Evolutionary conservation across 2,113 vertebrate species (phyloP).

Genomic region (Rhabdomys dilectus): DNA sequence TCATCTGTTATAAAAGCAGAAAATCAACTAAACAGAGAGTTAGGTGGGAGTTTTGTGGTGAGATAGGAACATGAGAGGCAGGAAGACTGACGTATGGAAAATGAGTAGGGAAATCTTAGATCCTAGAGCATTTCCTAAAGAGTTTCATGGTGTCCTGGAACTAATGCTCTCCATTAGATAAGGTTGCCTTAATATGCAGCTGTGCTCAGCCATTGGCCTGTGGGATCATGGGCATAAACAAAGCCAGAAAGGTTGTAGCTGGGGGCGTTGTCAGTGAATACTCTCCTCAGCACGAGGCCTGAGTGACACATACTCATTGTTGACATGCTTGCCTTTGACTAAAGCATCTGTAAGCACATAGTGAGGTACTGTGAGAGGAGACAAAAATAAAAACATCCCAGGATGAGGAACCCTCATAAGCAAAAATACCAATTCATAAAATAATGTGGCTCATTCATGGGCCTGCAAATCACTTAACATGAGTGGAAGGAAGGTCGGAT

Average conservation of each 20-base stretch:
- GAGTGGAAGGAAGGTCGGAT: neutral
- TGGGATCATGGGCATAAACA: fast-evolving
- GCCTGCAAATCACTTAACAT: neutral
- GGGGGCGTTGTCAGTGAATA: neutral
- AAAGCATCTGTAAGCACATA: neutral
- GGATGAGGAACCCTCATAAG: neutral
- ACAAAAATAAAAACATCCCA: neutral
- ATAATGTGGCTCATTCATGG: neutral
- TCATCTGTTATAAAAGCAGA: neutral
- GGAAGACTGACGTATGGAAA: neutral
- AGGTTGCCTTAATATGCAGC: neutral
- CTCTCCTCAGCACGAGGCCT: neutral
- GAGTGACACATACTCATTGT: neutral
- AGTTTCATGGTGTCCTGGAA: neutral
- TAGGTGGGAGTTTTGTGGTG: neutral
- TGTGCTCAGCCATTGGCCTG: neutral
- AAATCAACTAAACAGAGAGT: neutral
- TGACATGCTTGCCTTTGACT: neutral
- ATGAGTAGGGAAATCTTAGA: neutral
- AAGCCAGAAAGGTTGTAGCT: neutral
- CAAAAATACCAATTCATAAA: neutral
- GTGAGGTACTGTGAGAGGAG: neutral
- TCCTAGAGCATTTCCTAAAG: neutral
- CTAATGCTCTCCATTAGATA: neutral
- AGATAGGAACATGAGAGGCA: neutral